Conservation (phyloP, 2,797 vertebrate genomes). For the Malurus splendens region DNA sequence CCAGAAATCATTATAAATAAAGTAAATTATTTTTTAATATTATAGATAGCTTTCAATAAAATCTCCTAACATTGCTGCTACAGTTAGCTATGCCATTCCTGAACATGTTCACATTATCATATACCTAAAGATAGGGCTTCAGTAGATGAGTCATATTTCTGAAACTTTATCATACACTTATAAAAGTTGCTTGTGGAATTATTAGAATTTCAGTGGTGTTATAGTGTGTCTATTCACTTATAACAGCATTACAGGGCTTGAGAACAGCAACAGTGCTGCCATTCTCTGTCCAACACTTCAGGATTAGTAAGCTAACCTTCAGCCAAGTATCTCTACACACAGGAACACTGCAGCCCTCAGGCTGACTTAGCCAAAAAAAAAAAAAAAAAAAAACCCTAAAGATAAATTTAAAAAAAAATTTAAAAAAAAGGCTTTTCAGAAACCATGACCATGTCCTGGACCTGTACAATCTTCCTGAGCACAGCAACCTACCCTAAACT, state of each 20-base stretch:
- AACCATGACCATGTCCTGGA: background rate
- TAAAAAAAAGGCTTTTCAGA: background rate
- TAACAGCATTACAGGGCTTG: background rate
- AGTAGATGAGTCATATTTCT: background rate
- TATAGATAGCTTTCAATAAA: background rate
- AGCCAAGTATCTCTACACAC: background rate
- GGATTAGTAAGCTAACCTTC: background rate
- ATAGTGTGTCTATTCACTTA: background rate
- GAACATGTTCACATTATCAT: background rate
- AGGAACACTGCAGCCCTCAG: background rate
- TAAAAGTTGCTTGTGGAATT: background rate
- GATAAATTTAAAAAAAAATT: accelerated
- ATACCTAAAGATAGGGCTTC: background rate
- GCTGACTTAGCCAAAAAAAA: background rate
- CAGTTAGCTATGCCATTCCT: background rate
- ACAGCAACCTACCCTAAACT: background rate
- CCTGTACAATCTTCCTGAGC: background rate
- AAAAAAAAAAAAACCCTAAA: accelerated
- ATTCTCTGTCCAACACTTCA: background rate
- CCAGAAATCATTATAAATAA: background rate
- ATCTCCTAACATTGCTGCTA: background rate
- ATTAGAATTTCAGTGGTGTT: background rate
- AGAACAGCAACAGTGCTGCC: background rate
- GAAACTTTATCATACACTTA: background rate
- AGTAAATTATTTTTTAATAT: background rate